Conservation (phyloP, 2,888 invertebrate genomes). For the Caenorhabditis wallacei region DNA sequence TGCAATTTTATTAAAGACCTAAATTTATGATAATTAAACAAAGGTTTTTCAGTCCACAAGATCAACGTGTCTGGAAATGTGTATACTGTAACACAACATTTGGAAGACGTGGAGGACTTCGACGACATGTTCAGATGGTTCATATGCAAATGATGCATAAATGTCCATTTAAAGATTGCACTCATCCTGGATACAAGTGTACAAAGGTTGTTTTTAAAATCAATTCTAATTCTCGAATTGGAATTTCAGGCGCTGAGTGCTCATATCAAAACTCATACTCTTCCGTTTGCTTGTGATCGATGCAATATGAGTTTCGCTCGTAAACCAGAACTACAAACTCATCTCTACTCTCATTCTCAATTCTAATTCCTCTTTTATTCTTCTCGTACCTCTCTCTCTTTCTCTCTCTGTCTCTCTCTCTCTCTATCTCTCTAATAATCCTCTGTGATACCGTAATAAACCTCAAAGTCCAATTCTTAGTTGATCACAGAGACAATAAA, state of each 20-base stretch:
- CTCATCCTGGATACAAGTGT: conserved; percentile 76
- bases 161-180: conserved; percentile 69
- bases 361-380: not conserved
- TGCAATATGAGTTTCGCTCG: conserved; percentile 66
- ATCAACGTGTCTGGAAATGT: conserved; percentile 86
- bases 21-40: not conserved
- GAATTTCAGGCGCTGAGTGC: conserved; percentile 69
- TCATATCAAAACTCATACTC: conserved; percentile 70
- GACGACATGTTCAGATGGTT: conserved; percentile 86
- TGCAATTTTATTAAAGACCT: too few relatives aligned
- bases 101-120: conserved; percentile 87
- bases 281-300: conserved; percentile 63
- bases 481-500: conserved; percentile 5
- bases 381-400: not conserved
- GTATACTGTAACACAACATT: conserved; percentile 87
- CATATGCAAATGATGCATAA: conserved; percentile 82
- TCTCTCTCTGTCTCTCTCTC: not conserved
- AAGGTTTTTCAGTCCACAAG: conserved; percentile 14
- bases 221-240: not conserved
- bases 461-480: conserved; percentile 27
- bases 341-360: conserved; percentile 47
- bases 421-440: not conserved
- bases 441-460: conserved; percentile 11
- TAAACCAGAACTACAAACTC: conserved; percentile 68
- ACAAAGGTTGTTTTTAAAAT: conserved; percentile 59